Percentiles rank a stretch among this genome's conserved stretches.
Conservation (phyloP, 2,888 invertebrate species). For the Lithophane semibrunnea region DNA sequence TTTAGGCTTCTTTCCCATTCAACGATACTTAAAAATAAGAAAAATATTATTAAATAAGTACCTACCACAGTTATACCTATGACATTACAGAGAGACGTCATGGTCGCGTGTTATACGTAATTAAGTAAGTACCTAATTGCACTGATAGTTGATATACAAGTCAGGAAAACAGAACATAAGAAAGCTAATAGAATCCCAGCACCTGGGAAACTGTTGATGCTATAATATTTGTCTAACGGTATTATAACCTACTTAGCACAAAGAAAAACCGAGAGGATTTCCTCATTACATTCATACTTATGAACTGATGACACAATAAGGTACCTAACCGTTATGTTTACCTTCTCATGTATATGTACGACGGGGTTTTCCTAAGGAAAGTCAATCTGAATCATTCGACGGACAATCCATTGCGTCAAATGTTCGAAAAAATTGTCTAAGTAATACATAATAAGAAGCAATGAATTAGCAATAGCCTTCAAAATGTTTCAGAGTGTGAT, state of each 20-base stretch:
- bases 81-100: background rate
- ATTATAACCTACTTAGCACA: background rate
- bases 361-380: background rate
- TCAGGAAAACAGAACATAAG: constrained; percentile 8
- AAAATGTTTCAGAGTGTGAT: no score
- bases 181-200: background rate
- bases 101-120: constrained; percentile 2
- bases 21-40: background rate
- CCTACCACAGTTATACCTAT: background rate
- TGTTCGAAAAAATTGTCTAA: no score
- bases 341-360: background rate
- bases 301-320: constrained; percentile 3
- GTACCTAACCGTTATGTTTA: background rate
- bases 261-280: constrained; percentile 1
- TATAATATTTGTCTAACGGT: no score
- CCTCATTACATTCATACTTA: background rate
- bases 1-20: background rate
- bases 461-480: no score
- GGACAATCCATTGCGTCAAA: no score
- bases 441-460: no score
- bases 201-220: background rate
- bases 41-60: background rate
- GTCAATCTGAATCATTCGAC: no score
- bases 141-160: background rate
- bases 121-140: background rate